Evolutionary conservation across 1,140 invertebrate species (phyloP).

Genomic region (Octopus bimaculoides): DNA sequence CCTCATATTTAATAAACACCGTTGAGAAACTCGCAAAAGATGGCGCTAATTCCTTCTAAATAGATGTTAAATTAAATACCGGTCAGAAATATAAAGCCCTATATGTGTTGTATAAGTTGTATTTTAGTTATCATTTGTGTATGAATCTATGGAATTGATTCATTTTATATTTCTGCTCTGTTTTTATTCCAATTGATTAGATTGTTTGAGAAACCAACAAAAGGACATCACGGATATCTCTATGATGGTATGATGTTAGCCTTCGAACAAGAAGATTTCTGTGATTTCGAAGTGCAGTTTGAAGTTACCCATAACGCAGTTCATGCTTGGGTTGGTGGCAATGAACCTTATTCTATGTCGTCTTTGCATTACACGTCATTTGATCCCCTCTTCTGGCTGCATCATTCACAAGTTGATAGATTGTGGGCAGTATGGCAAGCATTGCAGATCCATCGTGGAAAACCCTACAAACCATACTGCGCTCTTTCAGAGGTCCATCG

Average conservation of each 20-base stretch:
- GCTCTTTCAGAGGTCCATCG: slow-evolving; percentile 14
- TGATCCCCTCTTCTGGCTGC: slow-evolving; percentile 15
- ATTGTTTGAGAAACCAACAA: slow-evolving; percentile 16
- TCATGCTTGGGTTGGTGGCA: slow-evolving; percentile 5
- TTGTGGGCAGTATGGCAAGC: slow-evolving; percentile 15
- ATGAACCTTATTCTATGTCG: slow-evolving; percentile 14
- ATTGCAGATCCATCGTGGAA: slow-evolving; percentile 17
- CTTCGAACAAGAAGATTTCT: slow-evolving; percentile 26
- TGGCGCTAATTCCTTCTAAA: no score
- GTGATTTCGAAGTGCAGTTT: slow-evolving; percentile 23
- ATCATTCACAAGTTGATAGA: slow-evolving; percentile 18
- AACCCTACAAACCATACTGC: slow-evolving; percentile 26
- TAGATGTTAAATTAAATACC: no score
- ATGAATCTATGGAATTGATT: no score
- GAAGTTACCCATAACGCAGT: slow-evolving; percentile 12
- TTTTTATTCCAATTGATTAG: background rate
- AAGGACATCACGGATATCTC: slow-evolving; percentile 22
- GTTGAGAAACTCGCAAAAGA: no score
- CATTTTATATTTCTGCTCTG: background rate
- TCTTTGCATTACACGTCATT: slow-evolving; percentile 16
- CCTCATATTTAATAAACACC: no score
- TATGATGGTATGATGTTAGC: slow-evolving; percentile 25
- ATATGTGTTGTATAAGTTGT: no score
- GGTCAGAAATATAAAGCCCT: no score
- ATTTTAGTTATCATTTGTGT: no score